Evolutionary conservation across 1,140 invertebrate species (phyloP).

Genomic region (Aethina tumida): DNA sequence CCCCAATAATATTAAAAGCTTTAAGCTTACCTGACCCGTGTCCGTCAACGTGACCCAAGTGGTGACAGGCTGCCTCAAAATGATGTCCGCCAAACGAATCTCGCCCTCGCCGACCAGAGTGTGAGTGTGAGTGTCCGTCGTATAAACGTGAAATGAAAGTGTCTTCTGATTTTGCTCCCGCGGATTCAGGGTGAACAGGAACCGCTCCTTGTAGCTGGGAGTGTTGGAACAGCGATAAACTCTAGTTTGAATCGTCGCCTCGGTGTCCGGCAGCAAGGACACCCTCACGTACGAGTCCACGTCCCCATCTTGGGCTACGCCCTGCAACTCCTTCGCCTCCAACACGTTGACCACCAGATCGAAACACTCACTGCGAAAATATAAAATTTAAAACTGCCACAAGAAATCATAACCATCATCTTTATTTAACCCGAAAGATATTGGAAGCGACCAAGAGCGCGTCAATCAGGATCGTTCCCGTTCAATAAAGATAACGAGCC

Average conservation of each 20-base stretch:
- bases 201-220: conserved; percentile 65
- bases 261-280: conserved; percentile 61
- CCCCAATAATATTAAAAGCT: no score
- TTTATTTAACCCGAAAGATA: conserved; percentile 1
- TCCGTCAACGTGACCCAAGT: conserved; percentile 55
- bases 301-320: conserved; percentile 47
- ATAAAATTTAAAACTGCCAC: not conserved
- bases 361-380: conserved; percentile 48
- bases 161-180: conserved; percentile 40
- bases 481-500: not conserved
- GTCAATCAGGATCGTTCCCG: not conserved
- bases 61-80: conserved; percentile 45
- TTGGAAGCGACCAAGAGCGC: not conserved
- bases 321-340: conserved; percentile 62
- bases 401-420: not conserved
- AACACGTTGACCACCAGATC: conserved; percentile 65
- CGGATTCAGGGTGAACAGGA: conserved; percentile 55
- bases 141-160: conserved; percentile 52
- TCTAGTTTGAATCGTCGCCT: conserved; percentile 63
- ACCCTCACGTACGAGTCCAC: conserved; percentile 68
- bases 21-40: conserved; percentile 43
- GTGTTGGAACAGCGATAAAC: conserved; percentile 55
- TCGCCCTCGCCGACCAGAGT: conserved; percentile 56
- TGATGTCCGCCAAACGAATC: conserved; percentile 48
- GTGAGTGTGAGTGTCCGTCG: conserved; percentile 50